Base-by-base conservation (phyloP, 2,888 invertebrate species). In the Fragum sueziense region DNA sequence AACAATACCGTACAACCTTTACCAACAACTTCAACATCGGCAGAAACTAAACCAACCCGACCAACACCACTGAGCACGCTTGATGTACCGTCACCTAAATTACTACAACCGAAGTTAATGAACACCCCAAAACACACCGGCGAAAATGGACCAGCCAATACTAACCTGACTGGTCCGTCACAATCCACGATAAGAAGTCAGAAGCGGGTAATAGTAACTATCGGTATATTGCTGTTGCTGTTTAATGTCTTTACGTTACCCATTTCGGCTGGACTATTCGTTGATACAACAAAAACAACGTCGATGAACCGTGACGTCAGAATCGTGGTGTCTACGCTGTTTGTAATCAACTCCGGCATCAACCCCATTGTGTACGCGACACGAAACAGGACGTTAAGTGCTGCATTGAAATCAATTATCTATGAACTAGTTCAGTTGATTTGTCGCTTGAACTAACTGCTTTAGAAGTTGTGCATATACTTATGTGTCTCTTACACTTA, bases 201-300 rank as follows among this genome's bases (percentile, higher is more conserved):
- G n/a, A 61, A 61, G n/a, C 61, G 33, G 17, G 61, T 61, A 6
- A 31, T 27, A 6, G 61, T 29, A 2, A 61, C 61, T 25, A 61
- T 61, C 4, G 61, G 61, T 27, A 61, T 61, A 20, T 27, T 61
- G 29, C 20, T 61, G 27, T 20, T 61, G 27, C n/a, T 61, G 22
- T 61, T 61, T 31, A 61, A 61, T n/a, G 61, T 61, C 14, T 61
- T 61, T 33, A 61, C 61, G 11, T 33, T 61, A n/a, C 61, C 61
- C 9, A 11, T 61, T 9, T 33, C 61, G 11, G 61, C 33, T 1
- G 61, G 20, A 3, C 29, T 61, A 2, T 33, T 61, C 6, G 20
- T 33, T 20, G 20, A 33, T n/a, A n/a, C n/a, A n/a, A n/a, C n/a
- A 61, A 61, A 61, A 7, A 20, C 33, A n/a, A 11, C 29, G 27